Conservation (phyloP, 2,113 vertebrate genomes). For the Sinocyclocheilus maitianheensis region DNA sequence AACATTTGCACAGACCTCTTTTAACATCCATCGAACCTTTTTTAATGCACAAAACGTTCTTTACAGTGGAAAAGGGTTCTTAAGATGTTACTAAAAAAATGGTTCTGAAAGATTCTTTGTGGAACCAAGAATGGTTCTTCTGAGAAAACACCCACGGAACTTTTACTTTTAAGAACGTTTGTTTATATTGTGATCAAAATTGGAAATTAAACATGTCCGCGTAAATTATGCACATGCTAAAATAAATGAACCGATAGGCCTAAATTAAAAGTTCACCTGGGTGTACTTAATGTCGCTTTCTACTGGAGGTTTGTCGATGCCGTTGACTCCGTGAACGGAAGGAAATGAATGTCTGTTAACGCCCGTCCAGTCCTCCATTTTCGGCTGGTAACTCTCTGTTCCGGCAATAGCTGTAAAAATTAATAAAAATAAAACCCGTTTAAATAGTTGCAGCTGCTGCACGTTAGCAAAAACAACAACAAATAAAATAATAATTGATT, state of each 20-base stretch:
- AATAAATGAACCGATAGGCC: neutral
- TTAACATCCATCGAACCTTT: neutral
- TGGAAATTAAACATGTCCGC: neutral
- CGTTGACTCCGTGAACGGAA: slow-evolving; percentile 71
- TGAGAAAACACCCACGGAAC: neutral
- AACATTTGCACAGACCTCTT: neutral
- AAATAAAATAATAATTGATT: neutral
- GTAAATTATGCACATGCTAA: neutral
- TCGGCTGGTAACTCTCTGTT: slow-evolving; percentile 80
- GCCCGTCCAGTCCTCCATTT: slow-evolving; percentile 86
- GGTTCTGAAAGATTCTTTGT: neutral
- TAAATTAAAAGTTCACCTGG: slow-evolving; percentile 71
- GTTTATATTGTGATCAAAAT: neutral
- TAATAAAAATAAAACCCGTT: neutral
- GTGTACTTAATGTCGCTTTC: slow-evolving; percentile 84
- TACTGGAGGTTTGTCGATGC: slow-evolving; percentile 78
- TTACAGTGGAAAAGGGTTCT: neutral
- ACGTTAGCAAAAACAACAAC: neutral
- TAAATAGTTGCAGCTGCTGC: neutral
- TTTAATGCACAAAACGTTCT: neutral
- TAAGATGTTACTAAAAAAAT: neutral
- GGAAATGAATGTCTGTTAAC: slow-evolving; percentile 78
- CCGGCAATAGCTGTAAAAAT: slow-evolving; percentile 73
- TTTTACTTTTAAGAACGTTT: neutral
- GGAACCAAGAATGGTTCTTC: neutral